Conservation (phyloP, 2,113 vertebrate species). For the Onychostruthus taczanowskii region DNA sequence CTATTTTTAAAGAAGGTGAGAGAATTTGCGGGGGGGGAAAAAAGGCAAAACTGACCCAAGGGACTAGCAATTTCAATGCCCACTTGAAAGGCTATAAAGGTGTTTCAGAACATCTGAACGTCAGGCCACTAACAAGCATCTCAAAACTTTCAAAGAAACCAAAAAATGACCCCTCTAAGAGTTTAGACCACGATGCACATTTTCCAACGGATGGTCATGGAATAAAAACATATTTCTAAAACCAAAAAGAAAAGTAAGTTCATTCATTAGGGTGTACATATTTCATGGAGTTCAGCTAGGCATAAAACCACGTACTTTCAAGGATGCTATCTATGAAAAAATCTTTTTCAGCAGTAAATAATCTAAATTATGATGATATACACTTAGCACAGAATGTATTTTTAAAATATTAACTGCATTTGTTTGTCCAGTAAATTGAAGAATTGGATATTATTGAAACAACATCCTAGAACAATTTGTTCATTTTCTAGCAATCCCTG, state of each 20-base stretch:
- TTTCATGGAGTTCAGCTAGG: conserved; percentile 34
- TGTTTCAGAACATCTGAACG: conserved; percentile 41
- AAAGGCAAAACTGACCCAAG: not conserved
- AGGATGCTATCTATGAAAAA: conserved; percentile 19
- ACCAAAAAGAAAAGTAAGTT: conserved; percentile 44
- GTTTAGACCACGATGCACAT: conserved; percentile 41
- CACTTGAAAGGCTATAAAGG: conserved; percentile 56
- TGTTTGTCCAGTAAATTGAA: not conserved
- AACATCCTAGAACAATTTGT: not conserved
- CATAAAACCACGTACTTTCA: conserved; percentile 43
- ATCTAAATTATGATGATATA: not conserved
- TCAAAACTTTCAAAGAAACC: conserved; percentile 48
- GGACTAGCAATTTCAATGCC: conserved; percentile 1
- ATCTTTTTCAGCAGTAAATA: conserved; percentile 1
- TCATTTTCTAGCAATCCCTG: not conserved
- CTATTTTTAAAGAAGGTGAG: conserved; percentile 17
- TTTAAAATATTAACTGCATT: not conserved
- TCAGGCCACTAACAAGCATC: conserved; percentile 24
- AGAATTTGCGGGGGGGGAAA: not conserved
- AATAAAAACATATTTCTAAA: conserved; percentile 56
- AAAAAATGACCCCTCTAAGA: conserved; percentile 51
- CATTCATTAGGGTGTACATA: conserved; percentile 35
- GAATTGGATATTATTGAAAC: not conserved
- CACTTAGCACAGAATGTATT: not conserved
- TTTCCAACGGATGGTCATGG: conserved; percentile 21